These are phyloP conservation scores for Diachasma alloeum DNA, from an alignment of 1,140 invertebrate species.

Conservation along the genomic window DNA sequence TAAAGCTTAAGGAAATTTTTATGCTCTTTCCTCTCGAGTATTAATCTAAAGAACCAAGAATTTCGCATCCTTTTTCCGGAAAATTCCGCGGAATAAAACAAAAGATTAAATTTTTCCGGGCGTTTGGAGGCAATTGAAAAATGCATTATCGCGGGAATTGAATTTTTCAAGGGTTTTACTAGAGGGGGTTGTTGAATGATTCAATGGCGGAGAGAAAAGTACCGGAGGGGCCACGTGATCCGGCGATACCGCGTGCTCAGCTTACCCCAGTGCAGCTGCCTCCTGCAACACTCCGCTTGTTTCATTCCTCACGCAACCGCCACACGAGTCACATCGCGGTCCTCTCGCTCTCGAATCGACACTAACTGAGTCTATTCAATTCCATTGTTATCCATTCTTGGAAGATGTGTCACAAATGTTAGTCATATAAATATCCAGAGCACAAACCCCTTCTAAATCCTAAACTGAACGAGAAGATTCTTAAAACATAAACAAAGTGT, in stretches of 20 bases:
- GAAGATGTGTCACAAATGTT: no score
- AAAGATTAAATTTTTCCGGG: background rate
- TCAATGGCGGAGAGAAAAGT: no score
- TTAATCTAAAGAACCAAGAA: no score
- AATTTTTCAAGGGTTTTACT: background rate
- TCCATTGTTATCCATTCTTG: no score
- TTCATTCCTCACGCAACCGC: slow-evolving; percentile 30
- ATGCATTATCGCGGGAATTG: background rate
- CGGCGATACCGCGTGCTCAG: slow-evolving; percentile 24
- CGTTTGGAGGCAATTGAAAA: background rate
- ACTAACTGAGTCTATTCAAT: no score
- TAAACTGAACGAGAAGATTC: no score
- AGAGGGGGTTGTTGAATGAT: background rate
- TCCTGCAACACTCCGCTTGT: slow-evolving; percentile 23
- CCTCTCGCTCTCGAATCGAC: background rate
- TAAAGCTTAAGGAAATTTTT: no score
- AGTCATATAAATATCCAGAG: no score
- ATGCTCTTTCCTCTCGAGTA: no score
- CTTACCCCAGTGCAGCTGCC: slow-evolving; percentile 20
- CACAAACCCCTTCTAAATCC: no score
- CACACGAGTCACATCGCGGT: slow-evolving; percentile 26
- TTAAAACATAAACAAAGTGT: background rate
- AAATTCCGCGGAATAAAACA: no score
- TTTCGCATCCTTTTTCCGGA: background rate
- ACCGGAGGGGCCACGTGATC: slow-evolving; percentile 16